Conservation (phyloP, 2,113 vertebrate species). For the Cyrtonyx montezumae region DNA sequence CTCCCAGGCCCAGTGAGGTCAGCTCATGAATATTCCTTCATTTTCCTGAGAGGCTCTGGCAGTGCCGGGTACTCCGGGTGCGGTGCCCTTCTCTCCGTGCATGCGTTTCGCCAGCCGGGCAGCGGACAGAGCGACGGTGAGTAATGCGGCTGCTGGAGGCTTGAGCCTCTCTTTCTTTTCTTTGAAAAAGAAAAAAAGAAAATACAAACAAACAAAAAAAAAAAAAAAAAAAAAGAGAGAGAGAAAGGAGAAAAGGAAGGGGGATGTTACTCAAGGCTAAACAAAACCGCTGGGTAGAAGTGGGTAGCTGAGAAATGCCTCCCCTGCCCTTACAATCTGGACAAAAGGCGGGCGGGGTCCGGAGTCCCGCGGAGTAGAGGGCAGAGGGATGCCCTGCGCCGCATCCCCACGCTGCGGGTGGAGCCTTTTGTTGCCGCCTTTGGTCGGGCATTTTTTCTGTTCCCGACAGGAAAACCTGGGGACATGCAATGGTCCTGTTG, state of each 20-base stretch:
- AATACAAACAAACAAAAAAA: too few relatives aligned
- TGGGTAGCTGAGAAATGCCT: neutral
- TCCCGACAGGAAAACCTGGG: slow-evolving; percentile 34
- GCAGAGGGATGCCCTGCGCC: neutral
- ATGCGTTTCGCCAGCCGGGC: slow-evolving; percentile 16
- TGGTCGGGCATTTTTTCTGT: neutral
- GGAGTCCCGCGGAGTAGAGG: neutral
- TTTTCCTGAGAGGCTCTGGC: slow-evolving; percentile 66
- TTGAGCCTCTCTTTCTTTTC: neutral
- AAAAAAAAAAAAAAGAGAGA: too few relatives aligned
- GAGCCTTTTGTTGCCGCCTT: slow-evolving; percentile 1
- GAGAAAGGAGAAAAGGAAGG: too few relatives aligned
- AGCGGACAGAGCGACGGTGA: slow-evolving; percentile 38
- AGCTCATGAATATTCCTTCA: slow-evolving; percentile 73
- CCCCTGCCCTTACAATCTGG: neutral
- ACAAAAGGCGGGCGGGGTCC: neutral
- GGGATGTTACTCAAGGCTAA: neutral
- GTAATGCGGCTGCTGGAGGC: neutral
- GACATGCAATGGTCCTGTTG: neutral
- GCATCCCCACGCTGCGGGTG: neutral
- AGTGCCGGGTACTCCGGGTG: slow-evolving; percentile 53
- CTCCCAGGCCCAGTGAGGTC: slow-evolving; percentile 71
- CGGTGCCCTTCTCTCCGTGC: neutral
- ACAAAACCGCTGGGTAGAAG: neutral
- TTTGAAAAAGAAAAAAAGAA: neutral